These are phyloP conservation scores for Lysandra coridon DNA, from an alignment of 2,888 invertebrate genomes.

Conservation along the genomic window DNA sequence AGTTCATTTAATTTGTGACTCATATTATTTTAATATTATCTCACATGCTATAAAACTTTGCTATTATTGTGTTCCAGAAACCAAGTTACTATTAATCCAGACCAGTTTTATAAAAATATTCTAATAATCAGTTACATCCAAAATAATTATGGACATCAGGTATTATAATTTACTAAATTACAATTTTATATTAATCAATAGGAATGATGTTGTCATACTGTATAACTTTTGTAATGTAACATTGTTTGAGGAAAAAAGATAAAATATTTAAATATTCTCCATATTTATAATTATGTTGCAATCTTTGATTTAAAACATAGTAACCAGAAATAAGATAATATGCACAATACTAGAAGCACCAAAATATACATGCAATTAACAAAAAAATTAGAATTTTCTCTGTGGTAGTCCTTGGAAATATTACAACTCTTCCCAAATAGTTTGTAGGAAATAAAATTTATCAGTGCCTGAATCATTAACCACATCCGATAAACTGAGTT, in stretches of 20 bases:
- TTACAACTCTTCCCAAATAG: too few relatives aligned
- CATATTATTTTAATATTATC: background rate
- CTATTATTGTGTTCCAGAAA: background rate
- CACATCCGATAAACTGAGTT: too few relatives aligned
- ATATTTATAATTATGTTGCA: too few relatives aligned
- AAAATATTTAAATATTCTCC: background rate
- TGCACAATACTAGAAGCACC: too few relatives aligned
- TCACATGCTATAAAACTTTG: background rate
- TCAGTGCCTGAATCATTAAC: too few relatives aligned
- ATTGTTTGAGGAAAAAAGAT: background rate
- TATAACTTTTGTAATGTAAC: background rate
- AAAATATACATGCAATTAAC: too few relatives aligned
- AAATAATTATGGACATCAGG: background rate
- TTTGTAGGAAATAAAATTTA: too few relatives aligned
- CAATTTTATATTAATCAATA: background rate
- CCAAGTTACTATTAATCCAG: background rate
- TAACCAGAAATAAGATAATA: too few relatives aligned
- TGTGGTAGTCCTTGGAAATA: too few relatives aligned
- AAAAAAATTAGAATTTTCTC: too few relatives aligned
- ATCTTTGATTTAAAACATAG: too few relatives aligned
- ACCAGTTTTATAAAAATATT: background rate
- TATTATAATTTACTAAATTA: background rate
- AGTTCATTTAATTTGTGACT: background rate
- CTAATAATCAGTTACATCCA: background rate
- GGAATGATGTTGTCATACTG: background rate